Evolutionary conservation across 1,140 invertebrate genomes (phyloP), one percentile per base, ranked within the genome.

Genomic region (Diorhabda sublineata): DNA sequence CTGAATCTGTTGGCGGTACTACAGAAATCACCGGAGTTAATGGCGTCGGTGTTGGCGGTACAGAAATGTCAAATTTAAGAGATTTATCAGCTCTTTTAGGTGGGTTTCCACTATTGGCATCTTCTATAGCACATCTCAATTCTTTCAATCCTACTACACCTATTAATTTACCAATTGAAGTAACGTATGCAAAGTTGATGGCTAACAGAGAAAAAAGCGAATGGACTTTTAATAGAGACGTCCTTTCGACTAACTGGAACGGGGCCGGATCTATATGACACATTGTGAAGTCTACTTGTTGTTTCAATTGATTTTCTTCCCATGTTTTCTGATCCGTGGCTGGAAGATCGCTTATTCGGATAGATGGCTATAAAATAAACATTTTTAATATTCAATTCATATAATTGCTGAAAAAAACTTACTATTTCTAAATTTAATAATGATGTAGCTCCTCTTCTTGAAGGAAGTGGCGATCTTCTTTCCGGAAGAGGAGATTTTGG

Each of bases 171-270:
- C 97, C 97, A 66, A 97, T 96, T 47, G 95, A 92, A 3, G 97
- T 99, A 2, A 99, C 97, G 82, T 98, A 99, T 2, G 97, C 96
- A 77, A 96, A 92, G 84, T 96, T 97, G 5, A 99, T 91, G 44
- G 96, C 95, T 64, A 99, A 87, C 85, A 98, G 92, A 5, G 95
- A 98, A 82, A 99, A 99, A 8, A 99, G 82, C 4, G 96, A 98
- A 84, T 99, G 97, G 2, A 81, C 77, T 87, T 98, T 98, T 5
- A 98, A 88, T 45, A 99, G 83, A 0, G 96, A 97, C 2, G 97
- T 98, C 75, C 93, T 90, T 78, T 97, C 95, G 2, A 98, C 96
- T 0, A 98, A 85, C 80, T 99, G 97, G 83, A 99, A 99, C 6
- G 97, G 97, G 11, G 97, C 95, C 3, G 97, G 94, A 83, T 99